A percentile compares a stretch with the other conserved stretches of the same genome.
phyloP scores from a whole-genome alignment of 2,113 vertebrate genomes.

The Sander vitreus region DNA sequence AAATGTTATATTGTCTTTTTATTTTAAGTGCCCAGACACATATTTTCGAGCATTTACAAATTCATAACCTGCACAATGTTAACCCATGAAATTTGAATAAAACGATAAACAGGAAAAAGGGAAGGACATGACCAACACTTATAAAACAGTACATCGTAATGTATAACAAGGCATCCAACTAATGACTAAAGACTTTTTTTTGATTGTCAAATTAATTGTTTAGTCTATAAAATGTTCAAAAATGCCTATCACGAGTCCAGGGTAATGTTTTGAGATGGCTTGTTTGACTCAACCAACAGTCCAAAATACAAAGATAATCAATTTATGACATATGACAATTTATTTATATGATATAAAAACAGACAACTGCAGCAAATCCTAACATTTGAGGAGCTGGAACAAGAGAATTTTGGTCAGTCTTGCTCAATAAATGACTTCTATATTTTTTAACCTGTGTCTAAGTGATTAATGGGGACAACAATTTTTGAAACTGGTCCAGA shows the following conservation, averaged over 20 bases:
- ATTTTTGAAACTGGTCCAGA: no score
- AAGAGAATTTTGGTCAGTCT: no score
- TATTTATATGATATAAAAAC: no score
- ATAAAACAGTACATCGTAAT: background rate
- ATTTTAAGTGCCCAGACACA: background rate
- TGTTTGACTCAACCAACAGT: background rate
- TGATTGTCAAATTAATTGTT: background rate
- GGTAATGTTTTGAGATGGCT: background rate
- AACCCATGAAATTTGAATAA: background rate
- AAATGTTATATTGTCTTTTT: no score
- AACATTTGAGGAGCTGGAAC: no score
- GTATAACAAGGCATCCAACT: background rate
- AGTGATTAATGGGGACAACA: no score
- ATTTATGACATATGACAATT: background rate
- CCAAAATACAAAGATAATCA: background rate
- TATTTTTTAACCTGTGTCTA: no score
- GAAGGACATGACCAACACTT: background rate
- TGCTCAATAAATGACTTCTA: background rate
- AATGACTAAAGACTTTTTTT: background rate
- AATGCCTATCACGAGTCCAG: background rate
- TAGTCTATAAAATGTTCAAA: background rate
- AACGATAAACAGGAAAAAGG: background rate
- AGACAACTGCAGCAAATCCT: background rate
- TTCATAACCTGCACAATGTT: background rate
- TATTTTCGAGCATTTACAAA: background rate